Conservation (phyloP, 2,888 invertebrate species). For the Meliscaeva auricollis region DNA sequence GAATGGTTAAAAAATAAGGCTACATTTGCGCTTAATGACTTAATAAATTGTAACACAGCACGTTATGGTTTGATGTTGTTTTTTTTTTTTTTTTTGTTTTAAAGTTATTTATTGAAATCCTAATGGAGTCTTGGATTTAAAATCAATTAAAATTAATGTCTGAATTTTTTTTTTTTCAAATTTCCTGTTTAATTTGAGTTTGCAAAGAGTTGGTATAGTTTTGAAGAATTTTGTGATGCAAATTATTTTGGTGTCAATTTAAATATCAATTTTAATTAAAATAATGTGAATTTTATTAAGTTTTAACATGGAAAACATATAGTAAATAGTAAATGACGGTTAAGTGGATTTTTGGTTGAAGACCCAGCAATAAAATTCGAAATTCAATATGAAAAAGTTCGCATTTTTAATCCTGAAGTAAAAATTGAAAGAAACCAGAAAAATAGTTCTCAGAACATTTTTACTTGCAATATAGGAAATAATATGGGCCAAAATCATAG, state of each 20-base stretch:
- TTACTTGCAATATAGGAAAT: too few species aligned
- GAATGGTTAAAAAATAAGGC: constrained; percentile 3
- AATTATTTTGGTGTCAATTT: constrained; percentile 8
- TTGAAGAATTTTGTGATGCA: not conserved
- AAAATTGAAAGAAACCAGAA: too few species aligned
- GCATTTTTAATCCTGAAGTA: too few species aligned
- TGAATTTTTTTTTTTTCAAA: not conserved
- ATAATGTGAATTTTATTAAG: not conserved
- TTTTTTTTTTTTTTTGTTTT: constrained; percentile 15
- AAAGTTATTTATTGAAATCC: constrained; percentile 32
- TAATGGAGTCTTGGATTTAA: constrained; percentile 23
- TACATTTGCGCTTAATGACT: constrained; percentile 50
- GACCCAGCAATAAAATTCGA: too few species aligned
- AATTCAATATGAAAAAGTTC: too few species aligned
- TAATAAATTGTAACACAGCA: constrained; percentile 47
- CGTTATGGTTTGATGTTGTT: constrained; percentile 19
- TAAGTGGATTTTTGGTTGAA: too few species aligned
- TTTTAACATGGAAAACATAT: too few species aligned
- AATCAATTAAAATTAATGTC: constrained; percentile 22
- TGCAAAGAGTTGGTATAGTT: not conserved
- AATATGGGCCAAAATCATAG: too few species aligned
- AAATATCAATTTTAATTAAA: not conserved
- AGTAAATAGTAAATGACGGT: too few species aligned
- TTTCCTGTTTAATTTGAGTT: not conserved
- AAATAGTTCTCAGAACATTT: too few species aligned